A percentile compares a stretch with the other conserved stretches of the same genome.
Evolutionary conservation across 2,888 invertebrate genomes (phyloP).

Genomic region (Macrophya alboannulata): DNA sequence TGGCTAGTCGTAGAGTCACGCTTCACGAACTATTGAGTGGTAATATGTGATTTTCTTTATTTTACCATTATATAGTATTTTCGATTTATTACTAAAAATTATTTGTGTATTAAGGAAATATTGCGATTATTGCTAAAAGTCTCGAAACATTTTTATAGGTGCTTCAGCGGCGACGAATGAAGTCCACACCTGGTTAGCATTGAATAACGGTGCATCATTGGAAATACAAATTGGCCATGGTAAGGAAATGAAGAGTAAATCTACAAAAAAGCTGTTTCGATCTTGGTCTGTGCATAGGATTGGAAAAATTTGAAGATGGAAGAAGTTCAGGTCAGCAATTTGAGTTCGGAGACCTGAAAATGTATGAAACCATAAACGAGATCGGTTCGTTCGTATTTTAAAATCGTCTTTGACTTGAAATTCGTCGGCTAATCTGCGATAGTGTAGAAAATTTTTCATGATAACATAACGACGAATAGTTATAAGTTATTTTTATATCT

Average conservation of each 20-base stretch:
- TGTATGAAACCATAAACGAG: slow-evolving; percentile 16
- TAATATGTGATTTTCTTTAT: slow-evolving; percentile 63
- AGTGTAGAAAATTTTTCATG: slow-evolving; percentile 1
- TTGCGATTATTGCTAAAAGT: background rate
- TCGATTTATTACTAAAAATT: slow-evolving; percentile 45
- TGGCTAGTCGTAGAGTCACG: slow-evolving; percentile 79
- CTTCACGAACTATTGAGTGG: slow-evolving; percentile 80
- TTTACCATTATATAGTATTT: background rate
- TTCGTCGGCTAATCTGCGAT: slow-evolving; percentile 25
- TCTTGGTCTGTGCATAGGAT: slow-evolving; percentile 80
- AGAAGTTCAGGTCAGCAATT: slow-evolving; percentile 8
- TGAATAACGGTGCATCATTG: slow-evolving; percentile 78
- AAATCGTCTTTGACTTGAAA: slow-evolving; percentile 15
- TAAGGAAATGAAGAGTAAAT: slow-evolving; percentile 74
- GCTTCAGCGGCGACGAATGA: slow-evolving; percentile 75
- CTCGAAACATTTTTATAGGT: slow-evolving; percentile 62
- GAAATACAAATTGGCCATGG: slow-evolving; percentile 78
- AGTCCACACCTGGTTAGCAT: slow-evolving; percentile 77
- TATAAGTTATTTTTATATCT: slow-evolving; percentile 40
- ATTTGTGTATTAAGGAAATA: background rate
- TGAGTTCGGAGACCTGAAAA: slow-evolving; percentile 46
- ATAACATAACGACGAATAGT: background rate
- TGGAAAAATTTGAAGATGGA: slow-evolving; percentile 75
- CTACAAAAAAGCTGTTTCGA: slow-evolving; percentile 77
- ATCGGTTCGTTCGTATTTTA: slow-evolving; percentile 8